A percentile compares a stretch with the other conserved stretches of the same genome.
These are phyloP conservation scores for Ormyrus rosae DNA, from an alignment of 2,888 invertebrate species.

Conservation along the genomic window DNA sequence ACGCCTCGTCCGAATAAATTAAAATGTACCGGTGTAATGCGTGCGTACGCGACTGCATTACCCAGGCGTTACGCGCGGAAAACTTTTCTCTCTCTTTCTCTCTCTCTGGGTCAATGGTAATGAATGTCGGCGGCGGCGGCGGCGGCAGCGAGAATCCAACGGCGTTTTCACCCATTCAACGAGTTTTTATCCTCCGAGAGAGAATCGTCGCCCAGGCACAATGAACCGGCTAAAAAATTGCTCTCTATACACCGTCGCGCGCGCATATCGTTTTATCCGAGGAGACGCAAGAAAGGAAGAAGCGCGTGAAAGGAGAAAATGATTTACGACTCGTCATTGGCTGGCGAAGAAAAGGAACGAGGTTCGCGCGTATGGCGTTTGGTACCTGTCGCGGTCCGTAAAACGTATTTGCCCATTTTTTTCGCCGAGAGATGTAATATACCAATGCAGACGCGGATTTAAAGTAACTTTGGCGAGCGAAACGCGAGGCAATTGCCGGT, in stretches of 20 bases:
- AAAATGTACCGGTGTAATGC: conserved; percentile 29
- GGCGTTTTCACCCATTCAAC: conserved; percentile 46
- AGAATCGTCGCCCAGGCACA: neutral
- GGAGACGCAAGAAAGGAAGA: neutral
- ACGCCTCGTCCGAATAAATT: conserved; percentile 20
- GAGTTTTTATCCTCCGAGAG: conserved; percentile 21
- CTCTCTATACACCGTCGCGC: neutral
- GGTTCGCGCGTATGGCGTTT: neutral
- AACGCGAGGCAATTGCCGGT: too few species aligned
- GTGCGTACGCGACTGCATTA: neutral
- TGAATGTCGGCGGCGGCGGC: conserved; percentile 18
- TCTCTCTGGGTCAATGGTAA: conserved; percentile 54
- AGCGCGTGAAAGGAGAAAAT: neutral
- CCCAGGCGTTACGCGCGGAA: conserved; percentile 22
- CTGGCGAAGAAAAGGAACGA: neutral
- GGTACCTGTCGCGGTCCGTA: too few species aligned
- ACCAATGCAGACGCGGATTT: too few species aligned
- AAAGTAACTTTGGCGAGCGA: too few species aligned
- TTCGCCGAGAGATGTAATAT: too few species aligned
- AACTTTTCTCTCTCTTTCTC: conserved; percentile 31
- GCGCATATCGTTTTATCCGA: conserved; percentile 1
- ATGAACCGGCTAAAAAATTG: conserved; percentile 29
- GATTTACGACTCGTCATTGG: conserved; percentile 18
- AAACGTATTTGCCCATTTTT: too few species aligned
- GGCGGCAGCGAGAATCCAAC: conserved; percentile 36